Conservation (phyloP, 2,888 invertebrate genomes). For the Mythimna pallens region DNA sequence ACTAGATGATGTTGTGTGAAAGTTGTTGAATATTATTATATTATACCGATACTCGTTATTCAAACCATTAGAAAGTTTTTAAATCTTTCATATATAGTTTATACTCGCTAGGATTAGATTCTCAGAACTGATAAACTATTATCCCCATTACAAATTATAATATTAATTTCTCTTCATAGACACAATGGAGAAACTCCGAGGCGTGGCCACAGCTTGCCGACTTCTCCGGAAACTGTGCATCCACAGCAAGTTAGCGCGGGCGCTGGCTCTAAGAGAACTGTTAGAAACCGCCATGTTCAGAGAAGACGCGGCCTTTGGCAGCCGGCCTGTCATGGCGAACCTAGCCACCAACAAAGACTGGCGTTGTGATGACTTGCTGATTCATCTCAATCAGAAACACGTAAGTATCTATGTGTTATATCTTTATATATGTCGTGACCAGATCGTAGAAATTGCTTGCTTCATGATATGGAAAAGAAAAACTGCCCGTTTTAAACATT, state of each 20-base stretch:
- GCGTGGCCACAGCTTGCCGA: constrained; percentile 92
- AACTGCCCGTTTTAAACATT: too few relatives aligned
- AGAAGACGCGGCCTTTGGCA: constrained; percentile 93
- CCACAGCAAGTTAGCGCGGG: constrained; percentile 93
- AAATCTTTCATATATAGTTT: too few relatives aligned
- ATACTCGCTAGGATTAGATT: not conserved
- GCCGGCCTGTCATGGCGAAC: constrained; percentile 85
- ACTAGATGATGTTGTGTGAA: too few relatives aligned
- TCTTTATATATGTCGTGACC: too few relatives aligned
- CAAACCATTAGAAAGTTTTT: too few relatives aligned
- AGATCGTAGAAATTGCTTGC: too few relatives aligned
- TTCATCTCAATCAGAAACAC: constrained; percentile 95
- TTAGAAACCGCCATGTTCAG: constrained; percentile 94
- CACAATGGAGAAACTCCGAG: constrained; percentile 91
- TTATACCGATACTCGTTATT: too few relatives aligned
- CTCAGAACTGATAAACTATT: not conserved
- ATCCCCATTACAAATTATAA: not conserved
- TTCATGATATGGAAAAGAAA: too few relatives aligned
- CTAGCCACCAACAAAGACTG: constrained; percentile 82
- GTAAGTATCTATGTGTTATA: constrained; percentile 78
- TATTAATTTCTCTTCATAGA: constrained; percentile 82
- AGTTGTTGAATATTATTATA: too few relatives aligned
- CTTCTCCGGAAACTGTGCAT: constrained; percentile 92
- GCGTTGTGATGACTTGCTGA: constrained; percentile 77
- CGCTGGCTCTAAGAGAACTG: constrained; percentile 93